Base-by-base conservation (phyloP, 2,888 invertebrate genomes). In the Drepana falcataria region DNA sequence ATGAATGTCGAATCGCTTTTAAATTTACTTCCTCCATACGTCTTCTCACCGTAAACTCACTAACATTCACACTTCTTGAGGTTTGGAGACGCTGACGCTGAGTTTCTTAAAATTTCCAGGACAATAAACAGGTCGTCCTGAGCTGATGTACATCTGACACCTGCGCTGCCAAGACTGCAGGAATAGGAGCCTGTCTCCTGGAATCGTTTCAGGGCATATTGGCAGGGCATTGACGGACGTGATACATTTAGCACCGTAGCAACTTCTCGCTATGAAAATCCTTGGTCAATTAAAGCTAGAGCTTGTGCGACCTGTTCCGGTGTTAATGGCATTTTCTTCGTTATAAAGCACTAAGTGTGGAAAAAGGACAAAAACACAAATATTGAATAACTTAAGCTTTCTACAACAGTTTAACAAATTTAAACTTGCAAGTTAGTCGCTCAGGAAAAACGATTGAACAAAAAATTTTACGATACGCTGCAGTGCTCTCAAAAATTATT, bases 11-110 rank as follows among this genome's bases (percentile, higher is more conserved):
- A 21, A 21, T 21, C 21, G 56, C 54, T 48, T 48, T 55, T 52
- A 57, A 54, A 55, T 58, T 49, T 33, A 37, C 49, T 55, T 59
- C 63, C 55, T 58, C 55, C 60, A 59, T 61, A 34, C 56, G 48
- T 55, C 59, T 57, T 57, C 59, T 60, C 34, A 60, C 53, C n/a
- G 59, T 61, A 48, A 55, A 52, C 48, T 57, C 61, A 48, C 59
- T 61, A 1, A 61, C 63, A 40, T 55, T 55, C 1, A 57, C 51
- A 0, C 55, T 48, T 53, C 59, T 55, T 41, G 48, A 7, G 2
- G 47, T 48, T 53, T 56, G 56, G 34, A 59, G 59, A 6, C 55
- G 56, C 55, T 55, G 48, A 4, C 52, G 51, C n/a, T n/a, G n/a
- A n/a, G n/a, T 55, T 55, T 55, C 52, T 48, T n/a, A 55, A 35